Percentiles rank a stretch among this genome's conserved stretches.
phyloP scores from a whole-genome alignment of 2,113 vertebrate genomes.

The Jaculus jaculus region DNA sequence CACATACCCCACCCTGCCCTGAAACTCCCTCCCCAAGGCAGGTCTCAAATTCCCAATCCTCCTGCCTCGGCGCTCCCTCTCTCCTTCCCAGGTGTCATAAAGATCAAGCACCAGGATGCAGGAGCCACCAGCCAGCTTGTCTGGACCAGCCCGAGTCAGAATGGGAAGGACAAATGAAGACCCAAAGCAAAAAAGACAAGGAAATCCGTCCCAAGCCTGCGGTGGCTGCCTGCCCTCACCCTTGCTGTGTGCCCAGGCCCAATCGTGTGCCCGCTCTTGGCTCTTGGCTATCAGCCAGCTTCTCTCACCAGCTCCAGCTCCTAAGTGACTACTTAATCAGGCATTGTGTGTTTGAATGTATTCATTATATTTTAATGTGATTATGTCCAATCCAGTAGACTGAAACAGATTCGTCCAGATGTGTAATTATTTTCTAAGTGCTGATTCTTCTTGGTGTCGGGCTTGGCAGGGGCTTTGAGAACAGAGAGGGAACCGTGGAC shows the following conservation, averaged over 20 bases:
- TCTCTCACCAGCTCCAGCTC: background rate
- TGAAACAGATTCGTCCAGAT: slow-evolving; percentile 68
- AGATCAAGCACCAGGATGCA: background rate
- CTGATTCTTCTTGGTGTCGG: slow-evolving; percentile 54
- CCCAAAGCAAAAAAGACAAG: background rate
- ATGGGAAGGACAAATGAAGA: background rate
- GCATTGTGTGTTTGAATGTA: slow-evolving; percentile 55
- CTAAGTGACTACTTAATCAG: slow-evolving; percentile 28
- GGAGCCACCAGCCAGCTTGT: background rate
- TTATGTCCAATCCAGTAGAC: slow-evolving; percentile 66
- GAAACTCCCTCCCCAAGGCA: background rate
- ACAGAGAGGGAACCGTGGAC: background rate
- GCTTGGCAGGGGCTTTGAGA: slow-evolving; percentile 45
- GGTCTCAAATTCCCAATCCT: background rate
- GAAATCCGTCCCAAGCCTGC: background rate
- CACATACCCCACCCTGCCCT: background rate
- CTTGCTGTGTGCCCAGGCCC: background rate
- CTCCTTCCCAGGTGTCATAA: background rate
- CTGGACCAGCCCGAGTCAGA: background rate
- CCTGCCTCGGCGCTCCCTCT: background rate
- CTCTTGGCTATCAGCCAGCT: background rate
- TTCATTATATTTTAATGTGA: slow-evolving; percentile 77
- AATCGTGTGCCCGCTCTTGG: accelerated
- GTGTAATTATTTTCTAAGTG: slow-evolving; percentile 65
- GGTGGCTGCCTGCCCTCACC: accelerated